These are phyloP conservation scores for Fabriciana adippe DNA, from an alignment of 2,888 invertebrate species.

Conservation along the genomic window DNA sequence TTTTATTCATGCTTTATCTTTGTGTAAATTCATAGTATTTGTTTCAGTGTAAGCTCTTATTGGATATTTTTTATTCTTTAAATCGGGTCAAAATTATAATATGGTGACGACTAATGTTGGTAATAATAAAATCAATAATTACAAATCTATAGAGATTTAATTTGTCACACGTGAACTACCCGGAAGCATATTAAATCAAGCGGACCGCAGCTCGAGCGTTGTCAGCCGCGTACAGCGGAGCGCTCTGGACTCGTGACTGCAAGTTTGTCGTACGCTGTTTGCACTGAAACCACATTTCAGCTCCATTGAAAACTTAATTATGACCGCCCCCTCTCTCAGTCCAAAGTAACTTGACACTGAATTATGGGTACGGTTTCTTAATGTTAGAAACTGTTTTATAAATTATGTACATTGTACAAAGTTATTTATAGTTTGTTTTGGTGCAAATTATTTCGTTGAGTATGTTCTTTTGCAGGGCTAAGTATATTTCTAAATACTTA, in stretches of 20 bases:
- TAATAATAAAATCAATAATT: not conserved
- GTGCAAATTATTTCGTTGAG: no score
- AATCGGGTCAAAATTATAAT: no score
- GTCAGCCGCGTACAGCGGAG: constrained; percentile 33
- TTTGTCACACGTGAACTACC: constrained; percentile 36
- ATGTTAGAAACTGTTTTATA: not conserved
- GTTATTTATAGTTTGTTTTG: no score
- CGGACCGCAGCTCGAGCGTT: constrained; percentile 30
- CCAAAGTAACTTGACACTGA: constrained; percentile 12
- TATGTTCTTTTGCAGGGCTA: no score
- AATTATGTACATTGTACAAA: not conserved
- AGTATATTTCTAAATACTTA: no score
- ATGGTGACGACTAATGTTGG: no score
- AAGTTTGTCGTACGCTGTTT: constrained; percentile 57
- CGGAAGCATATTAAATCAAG: constrained; percentile 55
- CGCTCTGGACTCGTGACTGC: constrained; percentile 43
- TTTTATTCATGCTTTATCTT: no score
- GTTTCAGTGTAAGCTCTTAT: no score
- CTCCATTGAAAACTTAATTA: constrained; percentile 71
- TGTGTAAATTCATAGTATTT: no score
- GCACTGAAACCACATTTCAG: constrained; percentile 63
- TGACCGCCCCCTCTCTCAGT: constrained; percentile 45
- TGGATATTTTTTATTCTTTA: no score
- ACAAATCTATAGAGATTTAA: not conserved
- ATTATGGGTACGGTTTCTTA: constrained; percentile 10